Conservation (phyloP, 2,888 invertebrate species). For the Sylvicola fuscatus region DNA sequence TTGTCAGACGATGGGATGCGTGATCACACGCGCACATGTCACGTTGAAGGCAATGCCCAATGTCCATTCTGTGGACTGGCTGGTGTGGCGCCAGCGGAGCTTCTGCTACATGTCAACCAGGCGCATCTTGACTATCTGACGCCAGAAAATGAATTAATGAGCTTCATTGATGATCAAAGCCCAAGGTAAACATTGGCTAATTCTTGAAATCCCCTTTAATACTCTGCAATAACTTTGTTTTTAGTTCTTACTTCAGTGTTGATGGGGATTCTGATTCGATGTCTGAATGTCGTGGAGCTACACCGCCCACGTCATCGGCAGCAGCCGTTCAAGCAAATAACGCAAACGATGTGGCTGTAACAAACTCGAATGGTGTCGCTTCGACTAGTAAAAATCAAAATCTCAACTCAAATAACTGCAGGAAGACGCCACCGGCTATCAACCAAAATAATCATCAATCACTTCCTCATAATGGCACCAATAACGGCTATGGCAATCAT, state of each 20-base stretch:
- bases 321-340: slow-evolving; percentile 7
- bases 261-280: slow-evolving; percentile 37
- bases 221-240: too few species aligned
- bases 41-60: slow-evolving; percentile 55
- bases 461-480: neutral
- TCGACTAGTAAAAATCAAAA: neutral
- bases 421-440: neutral
- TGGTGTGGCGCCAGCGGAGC: slow-evolving; percentile 48
- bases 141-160: slow-evolving; percentile 55
- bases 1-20: slow-evolving; percentile 60
- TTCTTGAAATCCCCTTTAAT: slow-evolving; percentile 1
- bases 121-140: slow-evolving; percentile 69
- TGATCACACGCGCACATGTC: slow-evolving; percentile 54
- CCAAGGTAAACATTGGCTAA: too few species aligned
- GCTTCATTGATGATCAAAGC: slow-evolving; percentile 55
- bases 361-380: neutral
- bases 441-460: neutral
- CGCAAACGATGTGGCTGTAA: neutral
- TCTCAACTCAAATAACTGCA: neutral
- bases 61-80: slow-evolving; percentile 69
- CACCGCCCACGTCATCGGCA: slow-evolving; percentile 1
- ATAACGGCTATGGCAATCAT: neutral
- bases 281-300: slow-evolving; percentile 32
- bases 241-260: slow-evolving; percentile 20
- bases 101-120: slow-evolving; percentile 59